These are phyloP conservation scores for Hydra vulgaris DNA, from an alignment of 30 jellyfish, hydroid and myxozoan genomes.

Conservation along the genomic window DNA sequence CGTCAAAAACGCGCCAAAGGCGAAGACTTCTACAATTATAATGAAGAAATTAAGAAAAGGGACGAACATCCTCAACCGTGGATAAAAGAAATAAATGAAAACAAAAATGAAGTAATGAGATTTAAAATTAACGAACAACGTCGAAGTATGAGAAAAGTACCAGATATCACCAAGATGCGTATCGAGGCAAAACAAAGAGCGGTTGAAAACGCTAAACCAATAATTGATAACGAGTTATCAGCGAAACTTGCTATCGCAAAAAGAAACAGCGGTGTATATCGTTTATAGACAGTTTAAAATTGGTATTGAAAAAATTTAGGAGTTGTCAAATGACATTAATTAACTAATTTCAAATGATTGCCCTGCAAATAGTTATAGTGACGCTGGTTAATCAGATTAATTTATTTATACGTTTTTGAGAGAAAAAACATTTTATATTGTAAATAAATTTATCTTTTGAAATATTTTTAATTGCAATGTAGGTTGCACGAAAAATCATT, in stretches of 20 bases:
- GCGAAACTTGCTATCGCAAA: constrained; percentile 12
- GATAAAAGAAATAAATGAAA: constrained; percentile 18
- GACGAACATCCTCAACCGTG: constrained; percentile 34
- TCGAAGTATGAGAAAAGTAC: constrained; percentile 26
- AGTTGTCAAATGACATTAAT: too few relatives aligned
- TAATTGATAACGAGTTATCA: constrained; percentile 28
- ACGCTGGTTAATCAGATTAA: too few relatives aligned
- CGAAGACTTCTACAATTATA: constrained; percentile 31
- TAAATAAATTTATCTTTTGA: too few relatives aligned
- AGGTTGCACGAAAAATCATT: too few relatives aligned
- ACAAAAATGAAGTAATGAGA: constrained; percentile 29
- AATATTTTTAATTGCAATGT: too few relatives aligned
- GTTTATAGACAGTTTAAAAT: too few relatives aligned
- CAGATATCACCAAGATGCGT: constrained; percentile 18
- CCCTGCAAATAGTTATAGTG: too few relatives aligned
- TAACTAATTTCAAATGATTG: too few relatives aligned
- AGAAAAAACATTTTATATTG: too few relatives aligned
- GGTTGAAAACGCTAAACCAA: constrained; percentile 30
- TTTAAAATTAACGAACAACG: constrained; percentile 17
- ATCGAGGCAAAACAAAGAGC: constrained; percentile 32
- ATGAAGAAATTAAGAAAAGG: constrained; percentile 29
- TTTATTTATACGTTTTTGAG: too few relatives aligned
- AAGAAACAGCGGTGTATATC: constrained; percentile 1
- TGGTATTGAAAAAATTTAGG: too few relatives aligned
- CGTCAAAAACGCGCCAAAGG: constrained; percentile 31